Percentiles rank a stretch among this genome's conserved stretches.
These are phyloP conservation scores for Tethya wilhelma DNA, from an alignment of 37 sponge, comb jelly and placozoan genomes.

Conservation along the genomic window DNA sequence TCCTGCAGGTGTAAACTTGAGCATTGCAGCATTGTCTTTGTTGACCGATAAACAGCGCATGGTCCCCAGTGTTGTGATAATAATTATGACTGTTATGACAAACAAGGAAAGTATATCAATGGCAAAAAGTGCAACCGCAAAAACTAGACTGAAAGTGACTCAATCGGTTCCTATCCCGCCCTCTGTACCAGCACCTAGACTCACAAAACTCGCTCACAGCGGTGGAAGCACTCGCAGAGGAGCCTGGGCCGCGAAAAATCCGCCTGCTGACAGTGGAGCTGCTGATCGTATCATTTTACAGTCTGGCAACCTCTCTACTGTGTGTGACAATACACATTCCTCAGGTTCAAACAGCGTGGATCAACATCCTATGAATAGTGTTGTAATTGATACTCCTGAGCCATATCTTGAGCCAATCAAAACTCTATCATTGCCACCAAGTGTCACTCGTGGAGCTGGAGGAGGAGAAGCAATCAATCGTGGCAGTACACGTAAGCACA, in stretches of 20 bases:
- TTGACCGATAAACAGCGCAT: too few relatives aligned
- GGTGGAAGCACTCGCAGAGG: not conserved
- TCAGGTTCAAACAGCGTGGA: not conserved
- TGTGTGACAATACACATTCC: not conserved
- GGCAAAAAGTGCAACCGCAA: too few relatives aligned
- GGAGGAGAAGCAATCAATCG: not conserved
- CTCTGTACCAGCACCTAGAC: too few relatives aligned
- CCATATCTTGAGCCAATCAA: conserved; percentile 19
- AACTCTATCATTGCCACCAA: not conserved
- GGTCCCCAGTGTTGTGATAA: too few relatives aligned
- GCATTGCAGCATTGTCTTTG: too few relatives aligned
- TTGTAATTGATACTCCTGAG: conserved; percentile 3
- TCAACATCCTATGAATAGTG: not conserved
- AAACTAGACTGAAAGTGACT: too few relatives aligned
- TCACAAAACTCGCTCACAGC: not conserved
- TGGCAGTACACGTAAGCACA: not conserved
- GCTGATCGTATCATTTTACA: not conserved
- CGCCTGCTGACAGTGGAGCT: not conserved
- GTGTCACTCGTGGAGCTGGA: too few relatives aligned
- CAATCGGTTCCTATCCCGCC: too few relatives aligned
- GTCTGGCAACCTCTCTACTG: too few relatives aligned
- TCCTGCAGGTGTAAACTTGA: too few relatives aligned
- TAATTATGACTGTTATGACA: too few relatives aligned
- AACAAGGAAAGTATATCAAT: too few relatives aligned
- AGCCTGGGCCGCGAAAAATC: not conserved